A percentile compares a stretch with the other conserved stretches of the same genome.
Evolutionary conservation across 2,113 vertebrate genomes (phyloP).

Genomic region (Hepsetus odoe): DNA sequence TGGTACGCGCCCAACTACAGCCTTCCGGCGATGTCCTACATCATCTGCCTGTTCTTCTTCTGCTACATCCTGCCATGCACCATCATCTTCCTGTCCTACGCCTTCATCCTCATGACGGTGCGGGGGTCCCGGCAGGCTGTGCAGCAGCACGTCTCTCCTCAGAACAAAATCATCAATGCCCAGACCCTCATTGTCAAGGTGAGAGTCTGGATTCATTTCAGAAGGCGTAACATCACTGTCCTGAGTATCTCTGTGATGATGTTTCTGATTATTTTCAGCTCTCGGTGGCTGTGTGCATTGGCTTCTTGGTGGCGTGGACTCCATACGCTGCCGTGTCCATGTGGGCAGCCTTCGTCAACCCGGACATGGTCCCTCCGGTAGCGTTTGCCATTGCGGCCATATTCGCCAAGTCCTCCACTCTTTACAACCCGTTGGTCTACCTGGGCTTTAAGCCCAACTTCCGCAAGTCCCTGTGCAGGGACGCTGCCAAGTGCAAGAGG

Average conservation of each 20-base stretch:
- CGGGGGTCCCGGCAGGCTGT: slow-evolving; percentile 75
- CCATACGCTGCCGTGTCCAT: slow-evolving; percentile 49
- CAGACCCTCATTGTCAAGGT: slow-evolving; percentile 82
- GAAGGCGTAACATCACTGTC: background rate
- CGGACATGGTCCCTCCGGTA: slow-evolving; percentile 35
- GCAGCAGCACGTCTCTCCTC: slow-evolving; percentile 76
- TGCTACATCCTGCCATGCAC: slow-evolving; percentile 84
- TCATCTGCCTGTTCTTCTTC: slow-evolving; percentile 82
- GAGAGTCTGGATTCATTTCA: no score
- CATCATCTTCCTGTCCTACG: slow-evolving; percentile 81
- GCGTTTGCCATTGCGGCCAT: slow-evolving; percentile 37
- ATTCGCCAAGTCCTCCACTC: slow-evolving; percentile 47
- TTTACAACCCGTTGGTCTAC: slow-evolving; percentile 51
- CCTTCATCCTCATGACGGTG: slow-evolving; percentile 79
- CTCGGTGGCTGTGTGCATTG: slow-evolving; percentile 52
- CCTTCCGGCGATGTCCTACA: slow-evolving; percentile 77
- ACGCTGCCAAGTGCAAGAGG: slow-evolving; percentile 63
- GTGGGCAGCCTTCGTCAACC: slow-evolving; percentile 47
- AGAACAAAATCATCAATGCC: slow-evolving; percentile 68
- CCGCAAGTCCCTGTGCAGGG: slow-evolving; percentile 56
- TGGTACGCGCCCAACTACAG: slow-evolving; percentile 74
- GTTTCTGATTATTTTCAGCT: slow-evolving; percentile 18
- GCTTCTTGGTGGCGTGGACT: slow-evolving; percentile 49
- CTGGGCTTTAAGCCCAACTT: slow-evolving; percentile 54
- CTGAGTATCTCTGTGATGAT: no score